Evolutionary conservation across 2,888 invertebrate species (phyloP), one percentile per base, ranked within the genome.

Genomic region (Oxyteleia sp.): DNA sequence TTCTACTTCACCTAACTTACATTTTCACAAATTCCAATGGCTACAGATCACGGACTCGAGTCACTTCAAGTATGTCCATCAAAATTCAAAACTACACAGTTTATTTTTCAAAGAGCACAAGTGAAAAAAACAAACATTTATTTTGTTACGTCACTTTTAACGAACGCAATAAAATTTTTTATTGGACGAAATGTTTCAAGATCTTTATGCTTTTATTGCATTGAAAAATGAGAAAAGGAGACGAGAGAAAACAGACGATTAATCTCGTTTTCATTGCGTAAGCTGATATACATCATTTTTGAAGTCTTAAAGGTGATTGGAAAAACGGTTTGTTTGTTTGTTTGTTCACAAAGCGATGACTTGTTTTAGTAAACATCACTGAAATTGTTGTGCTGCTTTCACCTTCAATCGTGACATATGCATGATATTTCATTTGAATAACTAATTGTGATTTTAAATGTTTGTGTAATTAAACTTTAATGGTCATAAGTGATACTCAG

Each of bases 21-120:
- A 82, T 85, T 86, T 82, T 84, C 82, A 64, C 59, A 82, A 85
- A 85, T 82, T 78, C 81, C 81, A 64, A 51, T 10, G 76, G 15
- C 59, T 82, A 78, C 76, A 71, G 69, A 64, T 79, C 75, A 80
- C 61, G 71, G 53, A 69, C 63, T 16, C 0, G 15, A 81, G 47
- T 53, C 75, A 71, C 76, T 51, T 64, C 51, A 76, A 71, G 55
- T 51, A 47, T 76, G 81, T 71, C 82, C 75, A 71, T 71, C 82
- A 76, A 43, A 32, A 45, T 51, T 64, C 61, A 72, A 59, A 74
- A 63, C 35, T 71, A 45, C 66, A 57, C 38, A 29, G 32, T 82
- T 69, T 68, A 64, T 51, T 71, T 53, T 13, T 16, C n/a, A n/a
- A 18, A 55, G 45, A 41, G 15, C 20, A 43, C 32, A 23, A 45